Base-by-base conservation (phyloP, 2,113 vertebrate genomes). In the Sphaerodactylus townsendi region DNA sequence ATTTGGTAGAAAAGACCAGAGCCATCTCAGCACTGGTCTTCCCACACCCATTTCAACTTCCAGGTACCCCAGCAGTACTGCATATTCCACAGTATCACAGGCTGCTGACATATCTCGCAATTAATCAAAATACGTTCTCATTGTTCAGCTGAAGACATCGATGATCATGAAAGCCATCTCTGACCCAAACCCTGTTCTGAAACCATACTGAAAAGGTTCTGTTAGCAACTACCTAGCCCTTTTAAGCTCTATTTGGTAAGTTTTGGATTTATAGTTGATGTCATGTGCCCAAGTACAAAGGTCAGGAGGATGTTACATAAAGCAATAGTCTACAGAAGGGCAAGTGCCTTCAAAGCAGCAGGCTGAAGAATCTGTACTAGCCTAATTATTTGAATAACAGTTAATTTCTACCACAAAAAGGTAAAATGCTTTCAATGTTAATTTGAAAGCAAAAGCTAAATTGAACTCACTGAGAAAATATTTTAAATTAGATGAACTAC, bases 371-470 rank as follows among this genome's bases (percentile, higher is more conserved):
- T 84, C 82, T 81, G 17, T 86, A 86, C 64, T 88, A 71, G 30
- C 71, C 77, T 91, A 91, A 84, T 92, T 90, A 85, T 91, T 90
- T 86, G 90, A 87, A 91, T 89, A 89, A 93, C 91, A 87, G 84
- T 89, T 88, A 87, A 92, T 91, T 93, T 93, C 80, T 88, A 88
- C 91, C 86, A 81, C 68, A 92, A 92, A 91, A 93, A 85, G 84
- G 41, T 90, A 92, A 90, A 89, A 92, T 80, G 66, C 39, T 84
- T 92, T 92, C 87, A 89, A 79, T 84, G 84, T 92, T 94, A 86
- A 93, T 94, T 93, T 93, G 87, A 93, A 93, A 85, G 86, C 81
- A 86, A 93, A 90, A 88, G 87, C 90, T 81, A 92, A 92, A 93
- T 89, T 88, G 91, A 90, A 89, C 78, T 93, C 81, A 81, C 72